Evolutionary conservation across 2,113 vertebrate genomes (phyloP), one percentile per base, ranked within the genome.

Genomic region (Megaleporinus macrocephalus): DNA sequence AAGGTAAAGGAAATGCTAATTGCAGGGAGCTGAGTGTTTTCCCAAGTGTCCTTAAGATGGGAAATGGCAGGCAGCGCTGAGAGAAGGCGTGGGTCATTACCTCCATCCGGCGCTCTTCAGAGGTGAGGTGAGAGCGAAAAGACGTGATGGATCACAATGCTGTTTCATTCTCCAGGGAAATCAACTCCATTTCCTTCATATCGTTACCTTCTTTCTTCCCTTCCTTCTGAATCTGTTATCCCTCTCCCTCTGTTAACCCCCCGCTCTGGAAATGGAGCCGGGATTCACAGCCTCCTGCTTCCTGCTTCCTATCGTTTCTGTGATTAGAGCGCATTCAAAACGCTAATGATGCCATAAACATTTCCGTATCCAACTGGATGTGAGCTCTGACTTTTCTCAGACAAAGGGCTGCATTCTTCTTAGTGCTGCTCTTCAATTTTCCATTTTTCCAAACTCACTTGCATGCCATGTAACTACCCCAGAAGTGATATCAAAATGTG

Each of bases 1-100:
- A 66, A 47, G 47, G 61, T n/a, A 44, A 78, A 55, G 12, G 77
- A 70, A 79, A 44, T 7, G 2, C 4, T 70, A 57, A 70, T 70
- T 69, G 65, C 30, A 57, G 12, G 47, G 47, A 33, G 29, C 24
- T 13, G 26, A 61, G 30, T 16, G 41, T 71, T 70, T 36, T 20
- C 33, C 18, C 33, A 70, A n/a, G 69, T 49, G 4, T 20, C 15
- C 66, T 70, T 20, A n/a, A 57, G 51, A 66, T 79, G 57, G 51
- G 27, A 49, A 55, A 26, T 44, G 9, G 29, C 16, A n/a, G 51
- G 26, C 27, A 44, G 9, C 41, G 9, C 41, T 44, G 41, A 44
- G 41, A 44, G 9, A 44, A 44, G 18, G n/a, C 74, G n/a, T n/a
- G 7, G 14, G 75, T 24, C 18, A 68, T 6, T 15, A 55, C 65